These are phyloP conservation scores for Stichopus horrens DNA, from an alignment of 53 echinoderm and acorn worm species.

Conservation along the genomic window DNA sequence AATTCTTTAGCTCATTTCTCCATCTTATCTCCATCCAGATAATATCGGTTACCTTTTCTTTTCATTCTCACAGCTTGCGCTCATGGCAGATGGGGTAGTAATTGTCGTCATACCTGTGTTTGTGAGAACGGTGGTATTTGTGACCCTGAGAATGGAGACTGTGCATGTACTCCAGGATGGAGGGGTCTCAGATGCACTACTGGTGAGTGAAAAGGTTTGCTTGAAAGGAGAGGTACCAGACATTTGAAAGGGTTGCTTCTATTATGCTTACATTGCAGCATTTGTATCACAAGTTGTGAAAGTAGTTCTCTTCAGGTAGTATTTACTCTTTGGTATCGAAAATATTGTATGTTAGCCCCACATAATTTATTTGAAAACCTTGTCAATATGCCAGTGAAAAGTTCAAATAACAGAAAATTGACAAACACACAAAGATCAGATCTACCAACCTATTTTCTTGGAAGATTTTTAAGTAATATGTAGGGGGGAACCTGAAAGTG, in stretches of 20 bases:
- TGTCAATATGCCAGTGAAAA: neutral
- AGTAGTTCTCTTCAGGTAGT: no score
- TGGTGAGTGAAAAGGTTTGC: conserved; percentile 53
- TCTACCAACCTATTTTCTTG: no score
- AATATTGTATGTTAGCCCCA: no score
- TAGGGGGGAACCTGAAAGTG: no score
- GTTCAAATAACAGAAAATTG: neutral
- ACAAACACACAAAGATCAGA: no score
- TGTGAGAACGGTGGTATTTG: conserved; percentile 93
- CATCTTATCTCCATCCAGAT: neutral
- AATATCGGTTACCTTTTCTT: neutral
- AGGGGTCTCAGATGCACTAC: conserved; percentile 79
- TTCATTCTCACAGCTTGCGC: conserved; percentile 68
- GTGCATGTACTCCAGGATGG: conserved; percentile 92
- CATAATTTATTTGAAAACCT: neutral
- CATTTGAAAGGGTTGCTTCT: no score
- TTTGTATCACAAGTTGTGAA: no score
- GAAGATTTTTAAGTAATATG: no score
- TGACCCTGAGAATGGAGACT: conserved; percentile 73
- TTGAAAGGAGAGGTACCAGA: no score
- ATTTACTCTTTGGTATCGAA: no score
- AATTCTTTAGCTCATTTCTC: neutral
- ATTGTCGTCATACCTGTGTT: conserved; percentile 85
- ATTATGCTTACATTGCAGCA: no score
- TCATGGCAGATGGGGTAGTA: conserved; percentile 77